Evolutionary conservation across 2,888 invertebrate genomes (phyloP).

Genomic region (Bursaphelenchus okinawaensis): DNA sequence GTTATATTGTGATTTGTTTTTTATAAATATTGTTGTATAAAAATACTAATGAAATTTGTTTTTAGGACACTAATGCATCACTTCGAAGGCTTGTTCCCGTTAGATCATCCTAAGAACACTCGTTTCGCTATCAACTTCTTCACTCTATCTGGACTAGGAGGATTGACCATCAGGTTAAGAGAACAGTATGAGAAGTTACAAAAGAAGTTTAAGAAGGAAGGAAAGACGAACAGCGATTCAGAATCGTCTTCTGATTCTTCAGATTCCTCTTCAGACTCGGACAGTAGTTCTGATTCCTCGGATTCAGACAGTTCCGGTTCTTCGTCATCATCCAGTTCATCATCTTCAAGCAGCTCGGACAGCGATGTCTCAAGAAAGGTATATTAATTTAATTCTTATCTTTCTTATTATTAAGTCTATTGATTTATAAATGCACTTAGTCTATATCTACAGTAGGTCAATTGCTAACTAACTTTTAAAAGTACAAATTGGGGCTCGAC

Average conservation of each 20-base stretch:
- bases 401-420: too few relatives aligned
- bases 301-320: not conserved
- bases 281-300: slow-evolving; percentile 2
- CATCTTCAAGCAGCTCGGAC: not conserved
- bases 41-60: not conserved
- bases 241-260: not conserved
- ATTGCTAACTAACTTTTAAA: too few relatives aligned
- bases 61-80: slow-evolving; percentile 1
- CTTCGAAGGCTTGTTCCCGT: slow-evolving; percentile 82
- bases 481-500: too few relatives aligned
- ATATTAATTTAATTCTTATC: too few relatives aligned
- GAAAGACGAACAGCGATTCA: not conserved
- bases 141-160: slow-evolving; percentile 91
- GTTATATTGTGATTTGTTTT: slow-evolving; percentile 3
- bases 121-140: slow-evolving; percentile 96
- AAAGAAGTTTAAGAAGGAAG: slow-evolving; percentile 1
- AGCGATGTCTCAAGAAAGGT: too few relatives aligned
- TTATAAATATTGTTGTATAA: not conserved
- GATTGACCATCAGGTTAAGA: slow-evolving; percentile 67
- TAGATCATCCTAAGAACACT: slow-evolving; percentile 90
- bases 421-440: too few relatives aligned
- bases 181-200: not conserved
- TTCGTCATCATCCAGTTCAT: slow-evolving; percentile 2
- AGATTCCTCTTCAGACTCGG: not conserved
- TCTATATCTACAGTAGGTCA: too few relatives aligned